Evolutionary conservation across 2,113 vertebrate genomes (phyloP), one percentile per base, ranked within the genome.

Genomic region (Sorex araneus): DNA sequence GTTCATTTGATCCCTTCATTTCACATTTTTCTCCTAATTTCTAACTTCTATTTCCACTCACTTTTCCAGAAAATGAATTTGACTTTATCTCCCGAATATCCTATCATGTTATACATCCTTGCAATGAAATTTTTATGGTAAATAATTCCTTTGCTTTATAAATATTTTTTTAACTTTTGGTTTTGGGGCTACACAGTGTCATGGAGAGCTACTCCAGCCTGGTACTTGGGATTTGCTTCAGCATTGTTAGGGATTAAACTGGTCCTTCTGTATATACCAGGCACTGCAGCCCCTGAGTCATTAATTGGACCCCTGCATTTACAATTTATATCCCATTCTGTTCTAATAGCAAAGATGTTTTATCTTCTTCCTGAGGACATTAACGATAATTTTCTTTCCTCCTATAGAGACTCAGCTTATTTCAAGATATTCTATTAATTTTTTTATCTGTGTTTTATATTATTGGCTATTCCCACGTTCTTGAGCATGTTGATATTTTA

Each of bases 351-450:
- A 34, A 12, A 13, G 21, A 1, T 81, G 11, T 83, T 69, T 45
- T 67, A 23, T 75, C 79, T 15, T 40, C 2, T 74, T 28, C 67
- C 3, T 74, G 60, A 73, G 1, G 34, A 73, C 1, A 79, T 87
- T 50, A 36, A 73, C 30, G 43, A 2, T n/a, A 32, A 79, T 19
- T 67, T 66, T 85, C 66, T 40, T 77, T 34, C 21, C 12, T 71
- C 4, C 66, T 87, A 2, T 63, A 78, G 18, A 74, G 23, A n/a
- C 11, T 76, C 6, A n/a, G 11, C 67, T 75, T 43, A 83, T 28
- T 75, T 91, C 28, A n/a, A 70, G 6, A 16, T 54, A 28, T 45
- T 87, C 89, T 36, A 47, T 82, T 80, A 73, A 71, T 36, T 71
- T 36, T 71, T 80, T 30, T 75, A 25, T 76, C 63, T 63, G 2